Conservation (phyloP, 2,888 invertebrate genomes). For the Netelia melanura region DNA sequence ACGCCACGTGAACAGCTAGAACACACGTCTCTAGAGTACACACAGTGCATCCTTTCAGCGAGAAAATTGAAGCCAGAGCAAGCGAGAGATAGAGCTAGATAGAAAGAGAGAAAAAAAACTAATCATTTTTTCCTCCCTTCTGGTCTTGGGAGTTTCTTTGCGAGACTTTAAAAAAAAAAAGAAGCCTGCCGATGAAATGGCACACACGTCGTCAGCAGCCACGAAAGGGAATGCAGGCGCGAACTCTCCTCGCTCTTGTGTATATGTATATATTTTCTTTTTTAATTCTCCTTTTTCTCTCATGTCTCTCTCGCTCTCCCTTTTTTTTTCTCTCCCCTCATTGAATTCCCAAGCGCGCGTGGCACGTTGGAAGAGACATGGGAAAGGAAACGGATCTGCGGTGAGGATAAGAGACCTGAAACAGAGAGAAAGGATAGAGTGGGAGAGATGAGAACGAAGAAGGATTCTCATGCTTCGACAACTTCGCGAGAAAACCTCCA, state of each 20-base stretch:
- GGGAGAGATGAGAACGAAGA: background rate
- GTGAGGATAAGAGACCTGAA: constrained; percentile 37
- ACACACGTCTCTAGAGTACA: constrained; percentile 17
- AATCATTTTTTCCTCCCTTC: constrained; percentile 21
- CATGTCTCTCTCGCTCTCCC: background rate
- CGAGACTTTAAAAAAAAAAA: constrained; percentile 14
- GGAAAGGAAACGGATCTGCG: constrained; percentile 52
- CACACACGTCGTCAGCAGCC: constrained; percentile 44
- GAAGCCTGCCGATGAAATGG: constrained; percentile 43
- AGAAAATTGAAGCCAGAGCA: constrained; percentile 19
- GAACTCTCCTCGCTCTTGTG: constrained; percentile 30
- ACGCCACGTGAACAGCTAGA: constrained; percentile 34
- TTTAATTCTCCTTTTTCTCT: constrained; percentile 20
- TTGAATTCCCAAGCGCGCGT: constrained; percentile 55
- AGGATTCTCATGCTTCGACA: constrained; percentile 36
- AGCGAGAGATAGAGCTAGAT: constrained; percentile 32
- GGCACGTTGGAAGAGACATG: background rate
- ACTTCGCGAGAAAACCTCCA: constrained; percentile 7
- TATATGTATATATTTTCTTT: background rate
- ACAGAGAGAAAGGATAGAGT: constrained; percentile 13
- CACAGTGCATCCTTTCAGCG: constrained; percentile 42
- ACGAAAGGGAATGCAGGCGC: constrained; percentile 54
- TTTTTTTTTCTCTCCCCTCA: constrained; percentile 26
- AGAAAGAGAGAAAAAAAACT: constrained; percentile 23
- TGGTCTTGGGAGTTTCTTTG: constrained; percentile 34